Conservation (phyloP, 2,797 vertebrate species). For the Muscicapa comitata region DNA sequence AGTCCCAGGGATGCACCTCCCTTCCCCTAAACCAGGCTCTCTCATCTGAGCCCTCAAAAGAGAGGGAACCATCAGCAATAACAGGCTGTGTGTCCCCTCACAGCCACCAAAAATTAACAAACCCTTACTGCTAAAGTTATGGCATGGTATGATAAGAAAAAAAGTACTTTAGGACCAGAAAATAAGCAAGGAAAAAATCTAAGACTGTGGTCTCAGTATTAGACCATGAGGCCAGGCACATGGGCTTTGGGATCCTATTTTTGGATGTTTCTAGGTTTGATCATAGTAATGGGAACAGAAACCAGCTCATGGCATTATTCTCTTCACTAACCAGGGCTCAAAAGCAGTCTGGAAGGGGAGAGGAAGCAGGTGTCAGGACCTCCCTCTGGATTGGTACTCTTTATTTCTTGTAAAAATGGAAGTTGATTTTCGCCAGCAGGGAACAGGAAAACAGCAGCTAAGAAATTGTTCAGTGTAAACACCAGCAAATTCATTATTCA, state of each 20-base stretch:
- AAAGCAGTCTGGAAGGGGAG: background rate
- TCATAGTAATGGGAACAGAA: background rate
- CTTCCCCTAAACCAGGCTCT: background rate
- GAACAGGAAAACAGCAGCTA: background rate
- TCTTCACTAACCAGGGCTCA: background rate
- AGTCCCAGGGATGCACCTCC: background rate
- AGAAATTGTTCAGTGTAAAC: slow-evolving; percentile 15
- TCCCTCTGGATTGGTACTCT: background rate
- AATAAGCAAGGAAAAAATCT: background rate
- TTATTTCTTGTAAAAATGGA: background rate
- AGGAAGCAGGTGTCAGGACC: background rate
- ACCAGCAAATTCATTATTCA: slow-evolving; percentile 39
- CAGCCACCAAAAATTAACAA: background rate
- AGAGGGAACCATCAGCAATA: background rate
- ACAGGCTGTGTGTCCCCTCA: background rate
- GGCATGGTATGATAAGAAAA: background rate
- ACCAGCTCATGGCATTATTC: background rate
- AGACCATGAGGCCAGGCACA: background rate
- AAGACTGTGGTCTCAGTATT: background rate
- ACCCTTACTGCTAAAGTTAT: rapidly evolving
- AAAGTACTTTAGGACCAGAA: background rate
- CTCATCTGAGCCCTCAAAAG: background rate
- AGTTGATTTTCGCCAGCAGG: background rate
- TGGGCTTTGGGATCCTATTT: background rate
- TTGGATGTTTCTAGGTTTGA: background rate